Conservation (phyloP, 2,797 vertebrate species). For the Hephaestus fuliginosus region DNA sequence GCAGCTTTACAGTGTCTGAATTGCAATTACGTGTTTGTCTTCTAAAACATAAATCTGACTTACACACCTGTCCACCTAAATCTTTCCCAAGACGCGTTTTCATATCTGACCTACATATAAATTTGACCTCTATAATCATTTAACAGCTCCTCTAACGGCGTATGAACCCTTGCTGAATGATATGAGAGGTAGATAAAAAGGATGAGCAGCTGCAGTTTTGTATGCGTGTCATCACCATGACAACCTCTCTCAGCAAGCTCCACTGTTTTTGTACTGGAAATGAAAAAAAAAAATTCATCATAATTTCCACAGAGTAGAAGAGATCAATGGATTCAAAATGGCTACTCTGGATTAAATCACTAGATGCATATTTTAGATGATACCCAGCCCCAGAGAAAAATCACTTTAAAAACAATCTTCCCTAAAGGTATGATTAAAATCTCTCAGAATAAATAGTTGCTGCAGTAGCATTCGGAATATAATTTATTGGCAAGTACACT, state of each 20-base stretch:
- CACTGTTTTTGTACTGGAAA: slow-evolving; percentile 57
- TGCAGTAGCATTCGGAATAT: slow-evolving; percentile 66
- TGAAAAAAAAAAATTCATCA: slow-evolving; percentile 16
- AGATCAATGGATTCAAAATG: slow-evolving; percentile 59
- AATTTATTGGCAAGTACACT: slow-evolving; percentile 65
- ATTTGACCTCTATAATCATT: slow-evolving; percentile 61
- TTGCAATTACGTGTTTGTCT: slow-evolving; percentile 49
- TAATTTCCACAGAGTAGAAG: slow-evolving; percentile 33
- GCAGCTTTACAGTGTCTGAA: slow-evolving; percentile 59
- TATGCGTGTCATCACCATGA: slow-evolving; percentile 78
- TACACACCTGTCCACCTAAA: slow-evolving; percentile 11
- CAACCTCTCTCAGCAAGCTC: slow-evolving; percentile 77
- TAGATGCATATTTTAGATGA: slow-evolving; percentile 70
- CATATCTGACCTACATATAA: slow-evolving; percentile 43
- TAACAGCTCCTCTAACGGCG: slow-evolving; percentile 56
- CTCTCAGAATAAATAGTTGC: slow-evolving; percentile 68
- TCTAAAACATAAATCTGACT: slow-evolving; percentile 47
- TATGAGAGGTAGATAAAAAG: slow-evolving; percentile 80
- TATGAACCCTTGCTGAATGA: slow-evolving; percentile 70
- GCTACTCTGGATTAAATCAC: slow-evolving; percentile 67
- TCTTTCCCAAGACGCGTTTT: slow-evolving; percentile 27
- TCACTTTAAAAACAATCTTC: slow-evolving; percentile 59
- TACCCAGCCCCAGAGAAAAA: slow-evolving; percentile 51
- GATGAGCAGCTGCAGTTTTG: slow-evolving; percentile 77
- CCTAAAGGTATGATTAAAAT: slow-evolving; percentile 73